Evolutionary conservation across 2,888 invertebrate species (phyloP).

Genomic region (Agrypnus murinus): DNA sequence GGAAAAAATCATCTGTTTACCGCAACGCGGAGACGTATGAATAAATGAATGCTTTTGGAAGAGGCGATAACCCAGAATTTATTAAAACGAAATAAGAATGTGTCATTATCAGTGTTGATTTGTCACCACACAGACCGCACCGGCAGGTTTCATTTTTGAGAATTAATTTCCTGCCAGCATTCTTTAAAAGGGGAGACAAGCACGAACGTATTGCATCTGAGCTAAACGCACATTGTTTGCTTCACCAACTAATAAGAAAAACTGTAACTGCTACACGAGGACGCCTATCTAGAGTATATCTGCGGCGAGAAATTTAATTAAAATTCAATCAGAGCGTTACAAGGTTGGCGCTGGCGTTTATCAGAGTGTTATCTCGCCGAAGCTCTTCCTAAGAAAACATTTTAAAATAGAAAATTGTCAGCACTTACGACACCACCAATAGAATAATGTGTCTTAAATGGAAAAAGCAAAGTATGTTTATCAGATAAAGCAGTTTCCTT

Average conservation of each 20-base stretch:
- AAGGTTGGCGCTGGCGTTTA: conserved; percentile 67
- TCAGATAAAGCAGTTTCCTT: conserved; percentile 66
- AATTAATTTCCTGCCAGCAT: conserved; percentile 73
- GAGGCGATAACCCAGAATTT: conserved; percentile 61
- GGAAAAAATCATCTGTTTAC: conserved; percentile 21
- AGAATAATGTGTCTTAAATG: conserved; percentile 63
- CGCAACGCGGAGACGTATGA: conserved; percentile 29
- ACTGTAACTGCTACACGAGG: conserved; percentile 67
- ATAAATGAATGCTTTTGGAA: conserved; percentile 45
- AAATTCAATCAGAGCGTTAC: conserved; percentile 72
- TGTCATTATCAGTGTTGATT: conserved; percentile 69
- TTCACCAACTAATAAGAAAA: conserved; percentile 69
- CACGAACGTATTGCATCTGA: conserved; percentile 68
- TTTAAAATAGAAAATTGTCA: conserved; percentile 70
- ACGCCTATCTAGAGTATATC: conserved; percentile 68
- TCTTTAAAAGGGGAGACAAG: conserved; percentile 71
- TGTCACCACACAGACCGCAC: conserved; percentile 67
- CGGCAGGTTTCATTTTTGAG: conserved; percentile 72
- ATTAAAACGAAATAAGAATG: conserved; percentile 71
- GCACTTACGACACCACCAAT: conserved; percentile 56
- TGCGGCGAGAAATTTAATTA: conserved; percentile 70
- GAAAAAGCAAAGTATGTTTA: conserved; percentile 64
- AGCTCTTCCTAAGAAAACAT: conserved; percentile 71
- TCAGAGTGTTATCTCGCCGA: conserved; percentile 69
- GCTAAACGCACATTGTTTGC: conserved; percentile 71